Percentiles rank a stretch among this genome's conserved stretches.
Evolutionary conservation across 2,888 invertebrate genomes (phyloP).

Genomic region (Lypha dubia): DNA sequence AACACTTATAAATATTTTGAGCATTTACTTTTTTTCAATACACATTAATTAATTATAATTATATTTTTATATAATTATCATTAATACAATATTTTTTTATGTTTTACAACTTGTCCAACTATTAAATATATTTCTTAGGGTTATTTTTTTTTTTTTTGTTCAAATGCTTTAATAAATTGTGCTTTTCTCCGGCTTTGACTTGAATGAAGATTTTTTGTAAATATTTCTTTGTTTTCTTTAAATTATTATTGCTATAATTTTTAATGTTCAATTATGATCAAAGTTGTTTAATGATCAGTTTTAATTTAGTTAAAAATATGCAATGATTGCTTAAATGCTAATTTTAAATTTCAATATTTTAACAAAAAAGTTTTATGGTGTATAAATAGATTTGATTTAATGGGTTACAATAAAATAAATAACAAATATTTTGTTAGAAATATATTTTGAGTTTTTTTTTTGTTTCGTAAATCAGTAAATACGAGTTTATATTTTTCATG

Average conservation of each 20-base stretch:
- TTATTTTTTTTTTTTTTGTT: background rate
- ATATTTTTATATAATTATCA: background rate
- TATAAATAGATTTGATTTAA: constrained; percentile 56
- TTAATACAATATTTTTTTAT: background rate
- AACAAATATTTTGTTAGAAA: constrained; percentile 37
- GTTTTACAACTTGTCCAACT: constrained; percentile 10
- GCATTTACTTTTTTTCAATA: constrained; percentile 29
- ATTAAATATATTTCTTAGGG: constrained; percentile 21
- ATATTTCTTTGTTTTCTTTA: constrained; percentile 34
- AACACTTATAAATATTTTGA: constrained; percentile 51
- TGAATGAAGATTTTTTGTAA: constrained; percentile 51
- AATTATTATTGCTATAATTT: constrained; percentile 30
- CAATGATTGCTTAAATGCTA: constrained; percentile 26
- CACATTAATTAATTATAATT: constrained; percentile 17
- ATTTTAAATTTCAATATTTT: constrained; percentile 19
- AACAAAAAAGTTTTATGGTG: constrained; percentile 62
- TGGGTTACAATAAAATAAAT: constrained; percentile 59
- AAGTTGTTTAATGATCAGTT: constrained; percentile 18
- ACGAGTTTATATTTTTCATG: background rate
- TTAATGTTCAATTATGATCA: constrained; percentile 27
- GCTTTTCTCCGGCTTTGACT: constrained; percentile 53
- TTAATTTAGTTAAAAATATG: constrained; percentile 37
- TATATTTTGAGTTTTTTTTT: constrained; percentile 16
- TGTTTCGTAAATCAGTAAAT: constrained; percentile 38
- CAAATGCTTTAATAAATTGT: constrained; percentile 39